phyloP scores from a whole-genome alignment of 2,797 vertebrate species.

The Smutsia temminckii region DNA sequence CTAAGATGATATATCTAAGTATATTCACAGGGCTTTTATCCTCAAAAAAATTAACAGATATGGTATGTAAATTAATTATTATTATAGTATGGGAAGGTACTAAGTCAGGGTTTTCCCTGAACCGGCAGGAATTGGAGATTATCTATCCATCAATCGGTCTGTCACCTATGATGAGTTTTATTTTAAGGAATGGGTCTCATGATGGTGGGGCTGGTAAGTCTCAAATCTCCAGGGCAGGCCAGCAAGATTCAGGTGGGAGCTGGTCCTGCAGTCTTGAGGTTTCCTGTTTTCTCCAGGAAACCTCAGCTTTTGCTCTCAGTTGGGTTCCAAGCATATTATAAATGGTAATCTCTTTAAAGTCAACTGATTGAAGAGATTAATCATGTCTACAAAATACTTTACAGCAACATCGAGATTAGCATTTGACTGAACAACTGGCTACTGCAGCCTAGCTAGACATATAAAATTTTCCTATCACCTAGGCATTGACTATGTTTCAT shows the following conservation, averaged over 20 bases:
- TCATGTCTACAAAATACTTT: too few relatives aligned
- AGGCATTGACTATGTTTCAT: rapidly evolving
- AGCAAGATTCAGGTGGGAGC: background rate
- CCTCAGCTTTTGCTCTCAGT: background rate
- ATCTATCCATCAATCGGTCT: rapidly evolving
- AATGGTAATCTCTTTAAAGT: background rate
- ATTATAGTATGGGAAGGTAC: rapidly evolving
- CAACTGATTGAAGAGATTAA: background rate
- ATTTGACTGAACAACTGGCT: background rate
- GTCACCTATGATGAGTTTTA: background rate
- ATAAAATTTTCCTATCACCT: rapidly evolving
- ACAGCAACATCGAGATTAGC: background rate
- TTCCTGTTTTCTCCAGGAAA: background rate
- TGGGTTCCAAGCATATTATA: background rate
- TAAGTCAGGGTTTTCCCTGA: background rate
- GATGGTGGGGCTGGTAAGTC: background rate
- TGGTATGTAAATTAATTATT: background rate
- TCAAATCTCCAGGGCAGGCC: too few relatives aligned
- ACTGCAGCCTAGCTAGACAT: rapidly evolving
- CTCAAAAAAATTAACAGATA: background rate
- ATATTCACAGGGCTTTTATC: too few relatives aligned
- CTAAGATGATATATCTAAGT: background rate
- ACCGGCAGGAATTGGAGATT: background rate
- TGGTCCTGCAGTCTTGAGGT: too few relatives aligned
- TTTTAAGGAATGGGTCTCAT: background rate